phyloP scores from a whole-genome alignment of 2,888 invertebrate species.

The Lochmaea crataegi region DNA sequence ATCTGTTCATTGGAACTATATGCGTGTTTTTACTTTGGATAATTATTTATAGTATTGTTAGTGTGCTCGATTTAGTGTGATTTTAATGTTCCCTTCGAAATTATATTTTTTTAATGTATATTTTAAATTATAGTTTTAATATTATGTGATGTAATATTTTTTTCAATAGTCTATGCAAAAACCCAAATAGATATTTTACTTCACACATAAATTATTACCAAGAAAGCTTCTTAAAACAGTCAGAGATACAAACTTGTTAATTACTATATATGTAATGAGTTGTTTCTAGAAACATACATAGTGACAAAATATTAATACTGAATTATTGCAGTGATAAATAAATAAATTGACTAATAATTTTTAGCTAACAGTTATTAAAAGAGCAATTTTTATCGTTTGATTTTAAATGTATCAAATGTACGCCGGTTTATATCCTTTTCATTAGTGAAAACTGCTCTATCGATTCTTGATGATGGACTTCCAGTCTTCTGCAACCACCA shows the following conservation, averaged over 20 bases:
- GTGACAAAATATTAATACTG: background rate
- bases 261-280: no score
- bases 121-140: conserved; percentile 4
- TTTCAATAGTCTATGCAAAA: background rate
- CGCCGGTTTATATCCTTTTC: conserved; percentile 68
- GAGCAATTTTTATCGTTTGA: conserved; percentile 46
- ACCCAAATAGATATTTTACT: no score
- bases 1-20: conserved; percentile 65
- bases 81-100: conserved; percentile 24
- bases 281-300: background rate
- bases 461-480: conserved; percentile 80
- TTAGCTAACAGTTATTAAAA: background rate
- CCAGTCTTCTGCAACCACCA: conserved; percentile 75
- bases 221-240: background rate
- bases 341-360: conserved; percentile 1
- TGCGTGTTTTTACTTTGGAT: conserved; percentile 66
- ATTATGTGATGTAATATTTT: background rate
- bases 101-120: background rate
- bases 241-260: background rate
- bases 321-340: background rate
- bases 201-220: no score
- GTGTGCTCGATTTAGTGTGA: conserved; percentile 58
- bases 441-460: conserved; percentile 78
- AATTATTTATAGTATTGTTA: conserved; percentile 62
- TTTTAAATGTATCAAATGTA: conserved; percentile 50